Evolutionary conservation across 2,797 vertebrate genomes (phyloP).

Genomic region (Carapus acus): DNA sequence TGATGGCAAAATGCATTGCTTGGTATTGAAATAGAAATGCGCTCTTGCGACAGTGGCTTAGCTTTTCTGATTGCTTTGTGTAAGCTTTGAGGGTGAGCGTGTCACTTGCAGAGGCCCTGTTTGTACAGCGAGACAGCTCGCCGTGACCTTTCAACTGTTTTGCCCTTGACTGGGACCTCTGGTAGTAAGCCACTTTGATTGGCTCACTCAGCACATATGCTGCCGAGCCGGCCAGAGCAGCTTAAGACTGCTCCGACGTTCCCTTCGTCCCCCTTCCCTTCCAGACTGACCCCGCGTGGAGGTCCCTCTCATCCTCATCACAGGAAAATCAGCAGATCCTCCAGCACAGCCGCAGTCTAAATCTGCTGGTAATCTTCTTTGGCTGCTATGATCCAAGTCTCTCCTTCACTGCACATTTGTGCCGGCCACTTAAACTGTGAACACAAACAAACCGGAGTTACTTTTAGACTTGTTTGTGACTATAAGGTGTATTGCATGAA

Average conservation of each 20-base stretch:
- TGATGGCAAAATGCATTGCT: no score
- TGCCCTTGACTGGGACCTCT: conserved; percentile 75
- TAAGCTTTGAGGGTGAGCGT: conserved; percentile 48
- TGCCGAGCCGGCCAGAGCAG: conserved; percentile 70
- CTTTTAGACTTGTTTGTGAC: background rate
- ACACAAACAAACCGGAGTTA: conserved; percentile 7
- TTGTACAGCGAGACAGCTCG: conserved; percentile 58
- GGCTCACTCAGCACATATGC: conserved; percentile 74
- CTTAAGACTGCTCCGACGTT: conserved; percentile 63
- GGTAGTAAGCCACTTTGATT: conserved; percentile 70
- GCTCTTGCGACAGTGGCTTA: conserved; percentile 8
- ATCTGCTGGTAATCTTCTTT: conserved; percentile 65
- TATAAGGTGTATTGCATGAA: background rate
- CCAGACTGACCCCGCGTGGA: conserved; percentile 46
- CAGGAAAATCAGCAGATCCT: conserved; percentile 46
- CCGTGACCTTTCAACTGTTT: conserved; percentile 73
- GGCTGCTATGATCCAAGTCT: conserved; percentile 37
- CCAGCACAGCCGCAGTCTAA: conserved; percentile 48
- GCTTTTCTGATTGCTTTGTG: conserved; percentile 28
- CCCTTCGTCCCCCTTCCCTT: conserved; percentile 54
- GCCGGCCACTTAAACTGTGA: conserved; percentile 17
- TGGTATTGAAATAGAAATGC: background rate
- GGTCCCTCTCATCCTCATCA: conserved; percentile 52
- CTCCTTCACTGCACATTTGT: conserved; percentile 31
- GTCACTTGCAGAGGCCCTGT: conserved; percentile 47